phyloP scores from a whole-genome alignment of 2,113 vertebrate species.

The Cnemophilus loriae region DNA sequence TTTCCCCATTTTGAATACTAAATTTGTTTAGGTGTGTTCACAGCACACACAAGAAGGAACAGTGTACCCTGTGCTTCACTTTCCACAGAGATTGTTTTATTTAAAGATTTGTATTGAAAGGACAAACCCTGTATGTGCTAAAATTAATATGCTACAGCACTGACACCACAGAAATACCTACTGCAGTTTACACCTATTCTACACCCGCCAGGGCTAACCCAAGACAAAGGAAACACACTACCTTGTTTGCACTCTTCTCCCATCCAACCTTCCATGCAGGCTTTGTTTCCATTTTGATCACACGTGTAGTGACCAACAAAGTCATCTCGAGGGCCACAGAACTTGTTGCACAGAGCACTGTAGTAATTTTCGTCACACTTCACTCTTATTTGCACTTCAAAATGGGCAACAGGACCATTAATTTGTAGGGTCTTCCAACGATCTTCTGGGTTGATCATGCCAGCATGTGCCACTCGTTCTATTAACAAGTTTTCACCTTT shows the following conservation, averaged over 20 bases:
- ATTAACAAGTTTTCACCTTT: conserved; percentile 85
- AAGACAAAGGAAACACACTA: conserved; percentile 40
- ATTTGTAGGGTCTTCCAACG: conserved; percentile 80
- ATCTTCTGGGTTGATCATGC: conserved; percentile 90
- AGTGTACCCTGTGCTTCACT: background rate
- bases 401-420: conserved; percentile 75
- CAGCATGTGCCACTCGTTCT: conserved; percentile 82
- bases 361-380: conserved; percentile 92
- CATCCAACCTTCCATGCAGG: conserved; percentile 94
- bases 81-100: background rate
- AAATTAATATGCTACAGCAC: background rate
- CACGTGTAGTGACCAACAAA: conserved; percentile 91
- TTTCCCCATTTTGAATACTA: background rate
- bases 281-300: conserved; percentile 86
- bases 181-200: background rate
- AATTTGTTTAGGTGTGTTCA: background rate
- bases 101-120: background rate
- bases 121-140: background rate
- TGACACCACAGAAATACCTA: background rate
- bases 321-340: conserved; percentile 88
- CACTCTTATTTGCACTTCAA: conserved; percentile 86
- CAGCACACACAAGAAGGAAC: background rate
- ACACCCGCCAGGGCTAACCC: background rate
- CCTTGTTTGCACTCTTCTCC: conserved; percentile 85
- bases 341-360: conserved; percentile 88